These are phyloP conservation scores for Glaucidium brasilianum DNA, from an alignment of 2,113 vertebrate species.

Conservation along the genomic window DNA sequence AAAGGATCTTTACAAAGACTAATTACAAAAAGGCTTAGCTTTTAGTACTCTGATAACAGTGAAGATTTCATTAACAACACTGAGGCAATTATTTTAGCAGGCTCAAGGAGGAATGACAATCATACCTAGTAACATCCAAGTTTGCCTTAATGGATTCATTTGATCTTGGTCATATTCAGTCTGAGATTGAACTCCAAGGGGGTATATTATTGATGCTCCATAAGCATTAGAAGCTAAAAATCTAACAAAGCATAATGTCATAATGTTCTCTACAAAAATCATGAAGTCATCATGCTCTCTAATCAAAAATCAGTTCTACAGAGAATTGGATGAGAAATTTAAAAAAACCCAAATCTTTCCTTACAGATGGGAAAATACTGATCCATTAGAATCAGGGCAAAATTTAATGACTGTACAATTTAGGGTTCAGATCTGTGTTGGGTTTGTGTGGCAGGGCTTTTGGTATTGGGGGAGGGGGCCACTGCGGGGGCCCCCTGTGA, in stretches of 20 bases:
- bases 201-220: background rate
- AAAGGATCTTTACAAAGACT: background rate
- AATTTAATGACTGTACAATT: background rate
- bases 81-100: background rate
- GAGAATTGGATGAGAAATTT: background rate
- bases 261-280: background rate
- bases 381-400: background rate
- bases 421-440: background rate
- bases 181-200: background rate
- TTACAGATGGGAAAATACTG: background rate
- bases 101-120: background rate
- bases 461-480: no score
- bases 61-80: background rate
- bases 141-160: background rate
- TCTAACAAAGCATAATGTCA: background rate
- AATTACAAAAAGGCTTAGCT: background rate
- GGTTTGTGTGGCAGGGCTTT: no score
- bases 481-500: no score
- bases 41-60: background rate
- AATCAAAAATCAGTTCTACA: background rate
- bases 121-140: fast-evolving
- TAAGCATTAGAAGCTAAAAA: background rate
- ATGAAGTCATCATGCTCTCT: background rate
- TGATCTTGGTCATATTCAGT: background rate
- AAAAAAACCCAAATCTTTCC: background rate